phyloP scores from a whole-genome alignment of 2,888 invertebrate genomes.

The Perizoma flavofasciatum region DNA sequence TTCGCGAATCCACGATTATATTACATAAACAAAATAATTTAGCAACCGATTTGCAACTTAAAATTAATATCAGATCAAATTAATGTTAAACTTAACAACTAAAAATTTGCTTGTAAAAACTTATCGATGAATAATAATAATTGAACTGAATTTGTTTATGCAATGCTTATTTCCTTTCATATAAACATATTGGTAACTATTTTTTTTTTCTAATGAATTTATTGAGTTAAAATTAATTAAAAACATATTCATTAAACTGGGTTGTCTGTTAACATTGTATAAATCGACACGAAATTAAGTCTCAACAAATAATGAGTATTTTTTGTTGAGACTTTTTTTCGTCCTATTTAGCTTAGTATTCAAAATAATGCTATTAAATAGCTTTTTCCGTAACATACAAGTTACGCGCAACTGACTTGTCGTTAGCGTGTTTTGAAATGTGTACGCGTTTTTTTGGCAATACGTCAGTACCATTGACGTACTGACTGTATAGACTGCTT shows the following conservation, averaged over 20 bases:
- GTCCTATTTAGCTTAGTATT: no score
- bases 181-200: conserved; percentile 58
- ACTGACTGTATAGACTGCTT: no score
- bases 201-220: conserved; percentile 34
- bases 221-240: conserved; percentile 11
- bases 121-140: conserved; percentile 43
- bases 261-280: conserved; percentile 20
- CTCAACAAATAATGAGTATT: conserved; percentile 3
- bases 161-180: conserved; percentile 48
- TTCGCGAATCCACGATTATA: conserved; percentile 51
- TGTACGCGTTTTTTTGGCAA: no score
- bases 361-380: no score
- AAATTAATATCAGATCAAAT: conserved; percentile 57
- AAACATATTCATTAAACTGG: conserved; percentile 19
- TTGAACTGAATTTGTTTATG: conserved; percentile 66
- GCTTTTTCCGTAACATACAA: no score
- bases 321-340: no score
- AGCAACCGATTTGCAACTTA: conserved; percentile 43
- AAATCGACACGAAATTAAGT: conserved; percentile 8
- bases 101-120: conserved; percentile 43
- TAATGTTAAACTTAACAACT: conserved; percentile 46
- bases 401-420: no score
- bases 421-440: no score
- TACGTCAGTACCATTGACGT: no score
- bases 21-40: conserved; percentile 46